phyloP scores from a whole-genome alignment of 2,888 invertebrate species.

The Bombylius major region DNA sequence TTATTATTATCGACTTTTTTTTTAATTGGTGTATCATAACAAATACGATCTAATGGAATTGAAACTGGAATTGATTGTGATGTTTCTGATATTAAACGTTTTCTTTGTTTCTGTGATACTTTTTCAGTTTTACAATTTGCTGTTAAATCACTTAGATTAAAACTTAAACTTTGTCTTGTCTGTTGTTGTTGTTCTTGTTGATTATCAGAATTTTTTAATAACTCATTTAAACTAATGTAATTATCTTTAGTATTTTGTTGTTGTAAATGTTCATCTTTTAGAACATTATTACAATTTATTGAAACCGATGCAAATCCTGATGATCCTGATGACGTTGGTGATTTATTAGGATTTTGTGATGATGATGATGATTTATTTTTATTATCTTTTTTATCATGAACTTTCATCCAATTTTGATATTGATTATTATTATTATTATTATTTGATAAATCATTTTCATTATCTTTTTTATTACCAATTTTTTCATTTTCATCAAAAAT shows the following conservation, averaged over 20 bases:
- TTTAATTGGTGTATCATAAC: too few relatives aligned
- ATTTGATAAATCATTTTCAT: slow-evolving; percentile 13
- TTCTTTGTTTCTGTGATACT: slow-evolving; percentile 46
- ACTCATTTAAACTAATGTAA: slow-evolving; percentile 30
- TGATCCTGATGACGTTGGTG: too few relatives aligned
- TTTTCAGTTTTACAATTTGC: slow-evolving; percentile 26
- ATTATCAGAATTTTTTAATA: neutral
- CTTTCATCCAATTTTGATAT: slow-evolving; percentile 30
- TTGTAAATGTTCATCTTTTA: slow-evolving; percentile 33
- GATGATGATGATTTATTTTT: slow-evolving; percentile 23
- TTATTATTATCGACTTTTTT: slow-evolving; percentile 4
- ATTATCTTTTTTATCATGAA: slow-evolving; percentile 36
- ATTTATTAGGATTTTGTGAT: too few relatives aligned
- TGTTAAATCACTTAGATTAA: slow-evolving; percentile 28
- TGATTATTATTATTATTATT: slow-evolving; percentile 14
- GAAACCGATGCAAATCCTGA: neutral
- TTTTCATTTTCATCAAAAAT: slow-evolving; percentile 17
- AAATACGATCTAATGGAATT: neutral
- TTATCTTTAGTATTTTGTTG: slow-evolving; percentile 34
- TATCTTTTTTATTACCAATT: slow-evolving; percentile 10
- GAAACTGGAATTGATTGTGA: slow-evolving; percentile 4
- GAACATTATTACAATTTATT: slow-evolving; percentile 31
- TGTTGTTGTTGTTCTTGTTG: neutral
- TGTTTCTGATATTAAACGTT: slow-evolving; percentile 38
- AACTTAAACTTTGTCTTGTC: neutral